Conservation (phyloP, 2,797 vertebrate genomes). For the Selene dorsalis region DNA sequence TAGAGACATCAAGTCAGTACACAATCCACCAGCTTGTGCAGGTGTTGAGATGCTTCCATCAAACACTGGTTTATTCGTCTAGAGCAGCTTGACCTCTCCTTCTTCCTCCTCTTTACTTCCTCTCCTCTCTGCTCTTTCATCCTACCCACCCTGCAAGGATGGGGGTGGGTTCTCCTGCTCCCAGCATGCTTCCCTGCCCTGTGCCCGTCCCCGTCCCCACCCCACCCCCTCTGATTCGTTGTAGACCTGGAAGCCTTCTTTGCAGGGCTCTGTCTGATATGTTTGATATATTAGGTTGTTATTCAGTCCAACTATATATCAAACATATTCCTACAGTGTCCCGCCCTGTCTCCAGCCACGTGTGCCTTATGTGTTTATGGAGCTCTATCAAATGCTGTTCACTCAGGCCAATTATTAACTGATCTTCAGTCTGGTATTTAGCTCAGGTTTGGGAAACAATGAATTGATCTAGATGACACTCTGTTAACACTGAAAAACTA, state of each 20-base stretch:
- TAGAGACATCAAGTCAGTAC: background rate
- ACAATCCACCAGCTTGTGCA: conserved; percentile 9
- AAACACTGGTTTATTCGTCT: conserved; percentile 34
- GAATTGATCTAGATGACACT: conserved; percentile 32
- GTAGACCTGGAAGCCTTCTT: conserved; percentile 94
- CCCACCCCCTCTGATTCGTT: conserved; percentile 77
- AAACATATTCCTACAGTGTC: conserved; percentile 99
- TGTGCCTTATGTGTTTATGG: conserved; percentile 83
- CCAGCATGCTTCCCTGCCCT: conserved; percentile 74
- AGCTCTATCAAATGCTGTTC: conserved; percentile 65
- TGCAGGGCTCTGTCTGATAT: conserved; percentile 99
- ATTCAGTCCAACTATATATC: conserved; percentile 99
- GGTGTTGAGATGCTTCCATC: conserved; percentile 5
- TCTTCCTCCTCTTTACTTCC: conserved; percentile 46
- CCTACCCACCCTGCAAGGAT: conserved; percentile 51
- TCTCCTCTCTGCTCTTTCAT: conserved; percentile 57
- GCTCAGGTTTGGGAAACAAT: conserved; percentile 27
- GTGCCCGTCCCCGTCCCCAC: conserved; percentile 38
- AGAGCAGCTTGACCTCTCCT: conserved; percentile 40
- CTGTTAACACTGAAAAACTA: conserved; percentile 20
- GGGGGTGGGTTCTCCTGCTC: conserved; percentile 59
- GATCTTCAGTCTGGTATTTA: conserved; percentile 34
- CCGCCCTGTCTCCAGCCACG: conserved; percentile 94
- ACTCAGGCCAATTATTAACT: conserved; percentile 51
- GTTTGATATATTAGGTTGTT: conserved; percentile 99